These are phyloP conservation scores for Sarcophaga bullata DNA, from an alignment of 1,140 invertebrate genomes.

Conservation along the genomic window DNA sequence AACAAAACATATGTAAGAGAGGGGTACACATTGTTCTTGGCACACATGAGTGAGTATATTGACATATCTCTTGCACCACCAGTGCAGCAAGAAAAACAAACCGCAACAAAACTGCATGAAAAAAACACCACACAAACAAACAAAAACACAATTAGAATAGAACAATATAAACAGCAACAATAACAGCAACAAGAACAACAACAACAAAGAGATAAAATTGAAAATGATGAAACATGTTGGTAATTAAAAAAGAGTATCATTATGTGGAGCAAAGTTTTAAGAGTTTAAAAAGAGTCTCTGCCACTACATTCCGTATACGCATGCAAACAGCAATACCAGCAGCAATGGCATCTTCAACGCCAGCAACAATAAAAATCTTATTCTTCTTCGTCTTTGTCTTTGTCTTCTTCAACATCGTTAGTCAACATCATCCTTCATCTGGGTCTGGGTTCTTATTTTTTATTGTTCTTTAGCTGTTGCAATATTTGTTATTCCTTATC, in stretches of 20 bases:
- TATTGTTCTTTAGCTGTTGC: conserved; percentile 13
- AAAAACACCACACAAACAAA: neutral
- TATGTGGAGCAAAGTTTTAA: conserved; percentile 20
- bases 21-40: neutral
- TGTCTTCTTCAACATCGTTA: neutral
- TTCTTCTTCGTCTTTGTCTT: neutral
- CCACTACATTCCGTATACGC: neutral
- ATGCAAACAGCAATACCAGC: neutral
- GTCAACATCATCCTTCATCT: conserved; percentile 2
- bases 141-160: neutral
- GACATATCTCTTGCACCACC: conserved; percentile 4
- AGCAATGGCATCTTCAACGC: neutral
- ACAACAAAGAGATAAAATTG: neutral
- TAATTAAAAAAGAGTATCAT: conserved; percentile 37
- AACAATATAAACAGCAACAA: conserved; percentile 25
- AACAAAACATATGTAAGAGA: too few relatives aligned
- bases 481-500: neutral
- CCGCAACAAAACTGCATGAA: neutral
- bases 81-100: neutral
- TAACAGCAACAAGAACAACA: neutral
- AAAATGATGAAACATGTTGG: conserved; percentile 27
- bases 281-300: neutral
- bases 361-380: neutral
- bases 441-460: neutral
- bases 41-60: conserved; percentile 9